Base-by-base conservation (phyloP, 1,140 invertebrate genomes). In the Dreissena rostriformis region DNA sequence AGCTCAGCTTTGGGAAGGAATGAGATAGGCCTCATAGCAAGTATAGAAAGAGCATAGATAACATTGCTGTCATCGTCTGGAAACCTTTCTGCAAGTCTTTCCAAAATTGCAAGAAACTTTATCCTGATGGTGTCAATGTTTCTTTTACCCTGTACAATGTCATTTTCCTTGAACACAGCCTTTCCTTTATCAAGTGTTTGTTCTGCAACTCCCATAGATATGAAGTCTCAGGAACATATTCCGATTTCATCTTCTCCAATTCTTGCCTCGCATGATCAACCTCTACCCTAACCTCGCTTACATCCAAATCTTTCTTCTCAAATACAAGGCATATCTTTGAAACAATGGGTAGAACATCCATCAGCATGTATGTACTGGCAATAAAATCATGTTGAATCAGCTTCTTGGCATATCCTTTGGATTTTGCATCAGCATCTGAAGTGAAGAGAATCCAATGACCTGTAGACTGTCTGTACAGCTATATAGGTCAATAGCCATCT, bases 391-490 rank as follows among this genome's bases (percentile, higher is more conserved):
- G 61, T 28, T 76, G 63, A 55, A 65, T 19, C 51, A 83, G 17
- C 49, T 83, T 68, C 17, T 77, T 83, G 17, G 0, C 49, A 63
- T 77, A 77, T 0, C 82, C 82, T 70, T 83, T 83, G 17, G 82
- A 55, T 71, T 83, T 83, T 14, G 82, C 70, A 67, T 82, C 70
- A 52, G n/a, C 53, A 39, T 75, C n/a, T 19, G 53, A 19, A 17
- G 39, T 52, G 49, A 82, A 82, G 71, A 4, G 70, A 82, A n/a
- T 82, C 70, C 15, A 82, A 51, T 15, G 17, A 10, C 39, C 39
- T 65, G 49, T 82, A 82, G 7, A 82, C 80, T 51, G 71, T 82
- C 80, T 51, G 71, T 82, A 82, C 80, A 51, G 72, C 70, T 29
- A 73, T 28, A 73, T 74, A 82, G 19, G 53, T 28, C 8, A 68